Percentiles rank a stretch among this genome's conserved stretches.
These are phyloP conservation scores for Clytia hemisphaerica DNA, from an alignment of 30 jellyfish, hydroid and myxozoan species.

Conservation along the genomic window DNA sequence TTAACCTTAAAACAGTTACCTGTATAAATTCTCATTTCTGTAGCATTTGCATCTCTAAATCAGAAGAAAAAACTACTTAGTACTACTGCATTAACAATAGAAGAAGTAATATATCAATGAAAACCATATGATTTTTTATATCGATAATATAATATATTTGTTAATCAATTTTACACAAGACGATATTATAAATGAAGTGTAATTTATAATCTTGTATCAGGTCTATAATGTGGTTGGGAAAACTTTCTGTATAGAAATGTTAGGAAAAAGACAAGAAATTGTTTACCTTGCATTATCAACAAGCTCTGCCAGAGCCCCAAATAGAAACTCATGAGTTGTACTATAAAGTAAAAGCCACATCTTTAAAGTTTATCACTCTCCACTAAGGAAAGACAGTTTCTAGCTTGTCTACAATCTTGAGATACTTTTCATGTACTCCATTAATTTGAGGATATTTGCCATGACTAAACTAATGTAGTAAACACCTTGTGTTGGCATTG, in stretches of 20 bases:
- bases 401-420: not conserved
- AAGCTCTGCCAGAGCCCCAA: slow-evolving; percentile 98
- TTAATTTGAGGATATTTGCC: no score
- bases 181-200: no score
- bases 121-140: no score
- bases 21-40: slow-evolving; percentile 59
- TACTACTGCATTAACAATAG: no score
- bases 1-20: slow-evolving; percentile 30
- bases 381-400: not conserved
- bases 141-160: no score
- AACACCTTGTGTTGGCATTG: no score
- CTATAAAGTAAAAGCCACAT: slow-evolving; percentile 32
- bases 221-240: no score
- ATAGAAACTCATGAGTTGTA: slow-evolving; percentile 96
- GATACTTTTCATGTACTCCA: not conserved
- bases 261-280: not conserved
- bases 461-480: no score
- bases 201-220: no score
- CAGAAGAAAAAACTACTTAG: not conserved
- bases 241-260: not conserved
- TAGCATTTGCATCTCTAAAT: slow-evolving; percentile 95
- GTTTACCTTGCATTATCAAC: slow-evolving; percentile 93
- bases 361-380: not conserved
- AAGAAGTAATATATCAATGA: no score
- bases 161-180: no score